Conservation (phyloP, 92 coral and sea anemone species). For the Porites lobata region DNA sequence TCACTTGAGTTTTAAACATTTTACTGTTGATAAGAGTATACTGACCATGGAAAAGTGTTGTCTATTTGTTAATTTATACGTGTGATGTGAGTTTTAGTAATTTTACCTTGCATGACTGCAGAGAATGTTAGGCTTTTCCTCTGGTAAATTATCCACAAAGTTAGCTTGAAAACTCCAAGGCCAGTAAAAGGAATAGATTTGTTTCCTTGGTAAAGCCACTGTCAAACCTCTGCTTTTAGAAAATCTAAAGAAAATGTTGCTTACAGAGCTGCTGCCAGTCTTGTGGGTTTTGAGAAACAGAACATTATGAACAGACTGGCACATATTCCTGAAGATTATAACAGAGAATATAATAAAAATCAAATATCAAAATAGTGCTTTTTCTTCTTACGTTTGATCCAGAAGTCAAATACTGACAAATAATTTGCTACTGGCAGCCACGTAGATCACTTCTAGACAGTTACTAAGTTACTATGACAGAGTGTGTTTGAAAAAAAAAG, state of each 20-base stretch:
- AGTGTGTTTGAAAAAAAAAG: too few relatives aligned
- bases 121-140: constrained; percentile 33
- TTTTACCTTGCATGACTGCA: constrained; percentile 60
- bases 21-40: too few relatives aligned
- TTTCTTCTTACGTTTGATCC: not conserved
- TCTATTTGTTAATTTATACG: too few relatives aligned
- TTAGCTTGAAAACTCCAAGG: constrained; percentile 49
- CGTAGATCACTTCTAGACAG: too few relatives aligned
- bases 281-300: constrained; percentile 60
- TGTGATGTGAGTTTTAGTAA: not conserved
- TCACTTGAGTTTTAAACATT: too few relatives aligned
- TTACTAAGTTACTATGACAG: too few relatives aligned
- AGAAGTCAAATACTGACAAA: not conserved
- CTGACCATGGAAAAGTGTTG: too few relatives aligned
- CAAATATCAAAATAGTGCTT: not conserved
- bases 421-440: too few relatives aligned
- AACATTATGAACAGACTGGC: constrained; percentile 22
- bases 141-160: constrained; percentile 9
- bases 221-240: constrained; percentile 34
- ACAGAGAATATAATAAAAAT: not conserved
- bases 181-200: constrained; percentile 58
- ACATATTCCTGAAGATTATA: constrained; percentile 13
- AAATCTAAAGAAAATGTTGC: constrained; percentile 48
- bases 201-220: constrained; percentile 52
- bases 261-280: constrained; percentile 61